A percentile compares a stretch with the other conserved stretches of the same genome.
Conservation (phyloP, 2,888 invertebrate species). For the Eumacrocentrus americanus region DNA sequence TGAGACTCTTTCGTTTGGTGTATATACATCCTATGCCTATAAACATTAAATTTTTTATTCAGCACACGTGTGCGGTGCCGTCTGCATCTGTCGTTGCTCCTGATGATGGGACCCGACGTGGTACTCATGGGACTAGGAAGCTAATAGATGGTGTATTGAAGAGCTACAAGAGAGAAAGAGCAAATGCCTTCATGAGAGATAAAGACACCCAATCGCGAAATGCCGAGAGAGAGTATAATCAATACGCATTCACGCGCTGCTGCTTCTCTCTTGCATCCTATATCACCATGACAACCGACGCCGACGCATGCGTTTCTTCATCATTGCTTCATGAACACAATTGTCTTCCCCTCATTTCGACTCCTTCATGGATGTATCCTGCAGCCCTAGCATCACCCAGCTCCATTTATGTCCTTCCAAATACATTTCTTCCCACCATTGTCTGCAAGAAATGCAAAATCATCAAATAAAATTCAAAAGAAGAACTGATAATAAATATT, state of each 20-base stretch:
- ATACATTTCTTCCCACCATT: no score
- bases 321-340: neutral
- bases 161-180: neutral
- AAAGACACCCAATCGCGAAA: slow-evolving; percentile 28
- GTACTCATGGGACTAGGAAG: no score
- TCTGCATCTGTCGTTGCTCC: no score
- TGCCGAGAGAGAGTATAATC: slow-evolving; percentile 51
- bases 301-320: slow-evolving; percentile 36
- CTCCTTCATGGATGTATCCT: slow-evolving; percentile 23
- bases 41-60: no score
- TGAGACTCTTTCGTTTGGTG: no score
- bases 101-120: no score
- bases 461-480: no score
- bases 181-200: slow-evolving; percentile 14
- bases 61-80: no score
- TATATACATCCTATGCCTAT: no score
- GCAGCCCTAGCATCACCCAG: slow-evolving; percentile 19
- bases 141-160: neutral
- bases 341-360: slow-evolving; percentile 16
- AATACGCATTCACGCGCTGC: slow-evolving; percentile 56
- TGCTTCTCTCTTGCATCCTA: slow-evolving; percentile 43
- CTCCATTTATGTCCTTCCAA: no score
- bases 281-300: slow-evolving; percentile 48
- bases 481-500: no score
- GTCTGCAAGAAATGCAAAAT: no score